These are phyloP conservation scores for Potamarius usumacintae DNA, from an alignment of 2,113 vertebrate genomes.

Conservation along the genomic window DNA sequence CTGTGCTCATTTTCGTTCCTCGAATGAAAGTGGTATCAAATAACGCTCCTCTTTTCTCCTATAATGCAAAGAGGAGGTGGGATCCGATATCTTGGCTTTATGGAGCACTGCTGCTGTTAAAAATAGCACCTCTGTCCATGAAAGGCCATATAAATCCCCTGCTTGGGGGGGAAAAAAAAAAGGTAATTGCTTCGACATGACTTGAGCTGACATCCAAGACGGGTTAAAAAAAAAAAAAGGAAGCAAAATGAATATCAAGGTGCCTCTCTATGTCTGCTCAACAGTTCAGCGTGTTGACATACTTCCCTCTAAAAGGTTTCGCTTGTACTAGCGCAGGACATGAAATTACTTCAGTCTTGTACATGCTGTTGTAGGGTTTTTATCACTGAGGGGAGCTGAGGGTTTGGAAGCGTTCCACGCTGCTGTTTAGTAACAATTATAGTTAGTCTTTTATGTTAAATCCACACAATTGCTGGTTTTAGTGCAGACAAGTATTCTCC, in stretches of 20 bases:
- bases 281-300: conserved; percentile 48
- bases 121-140: conserved; percentile 31
- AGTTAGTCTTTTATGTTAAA: conserved; percentile 21
- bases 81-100: conserved; percentile 28
- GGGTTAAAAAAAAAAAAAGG: background rate
- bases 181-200: conserved; percentile 44
- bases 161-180: conserved; percentile 14
- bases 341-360: conserved; percentile 29
- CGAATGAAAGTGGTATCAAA: background rate
- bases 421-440: conserved; percentile 23
- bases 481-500: background rate
- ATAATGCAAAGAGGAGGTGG: background rate
- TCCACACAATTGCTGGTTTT: background rate
- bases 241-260: conserved; percentile 36
- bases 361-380: conserved; percentile 26
- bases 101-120: conserved; percentile 14
- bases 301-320: conserved; percentile 44
- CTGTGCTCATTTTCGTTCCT: conserved; percentile 22
- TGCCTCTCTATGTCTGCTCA: conserved; percentile 30
- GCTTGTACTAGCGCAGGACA: conserved; percentile 25
- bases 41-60: conserved; percentile 19
- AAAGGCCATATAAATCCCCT: conserved; percentile 36
- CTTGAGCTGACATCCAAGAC: conserved; percentile 36
- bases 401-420: background rate
- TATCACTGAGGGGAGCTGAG: background rate